Conservation (phyloP, 2,888 invertebrate species). For the Dioctria linearis region DNA sequence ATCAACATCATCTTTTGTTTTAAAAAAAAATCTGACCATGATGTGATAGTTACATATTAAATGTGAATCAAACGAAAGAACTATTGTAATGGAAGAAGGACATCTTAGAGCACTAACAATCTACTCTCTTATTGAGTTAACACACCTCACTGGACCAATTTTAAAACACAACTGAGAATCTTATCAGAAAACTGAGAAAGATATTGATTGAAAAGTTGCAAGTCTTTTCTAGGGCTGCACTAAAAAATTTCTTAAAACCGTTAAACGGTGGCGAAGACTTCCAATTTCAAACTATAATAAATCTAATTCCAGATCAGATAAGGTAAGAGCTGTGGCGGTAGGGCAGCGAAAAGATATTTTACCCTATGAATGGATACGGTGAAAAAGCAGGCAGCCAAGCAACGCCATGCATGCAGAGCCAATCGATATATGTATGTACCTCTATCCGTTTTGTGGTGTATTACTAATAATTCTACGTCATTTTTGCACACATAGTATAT, state of each 20-base stretch:
- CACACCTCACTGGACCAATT: neutral
- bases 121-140: slow-evolving; percentile 2
- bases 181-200: neutral
- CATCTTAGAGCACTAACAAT: neutral
- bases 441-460: slow-evolving; percentile 20
- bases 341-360: neutral
- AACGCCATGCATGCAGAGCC: neutral
- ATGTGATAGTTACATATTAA: neutral
- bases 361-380: neutral
- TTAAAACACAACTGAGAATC: slow-evolving; percentile 11
- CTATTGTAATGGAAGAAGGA: slow-evolving; percentile 6
- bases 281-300: slow-evolving; percentile 35
- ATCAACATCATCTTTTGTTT: neutral
- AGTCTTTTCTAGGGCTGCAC: slow-evolving; percentile 26
- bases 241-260: slow-evolving; percentile 24
- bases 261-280: slow-evolving; percentile 26
- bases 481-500: slow-evolving; percentile 16
- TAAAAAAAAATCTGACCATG: slow-evolving; percentile 36
- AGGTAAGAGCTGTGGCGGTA: neutral
- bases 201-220: neutral
- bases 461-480: neutral
- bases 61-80: slow-evolving; percentile 26
- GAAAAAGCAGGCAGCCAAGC: no score
- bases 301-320: neutral
- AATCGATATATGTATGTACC: slow-evolving; percentile 20